Percentiles rank a stretch among this genome's conserved stretches.
Evolutionary conservation across 2,797 vertebrate genomes (phyloP).

Genomic region (Centropyge bicolor): DNA sequence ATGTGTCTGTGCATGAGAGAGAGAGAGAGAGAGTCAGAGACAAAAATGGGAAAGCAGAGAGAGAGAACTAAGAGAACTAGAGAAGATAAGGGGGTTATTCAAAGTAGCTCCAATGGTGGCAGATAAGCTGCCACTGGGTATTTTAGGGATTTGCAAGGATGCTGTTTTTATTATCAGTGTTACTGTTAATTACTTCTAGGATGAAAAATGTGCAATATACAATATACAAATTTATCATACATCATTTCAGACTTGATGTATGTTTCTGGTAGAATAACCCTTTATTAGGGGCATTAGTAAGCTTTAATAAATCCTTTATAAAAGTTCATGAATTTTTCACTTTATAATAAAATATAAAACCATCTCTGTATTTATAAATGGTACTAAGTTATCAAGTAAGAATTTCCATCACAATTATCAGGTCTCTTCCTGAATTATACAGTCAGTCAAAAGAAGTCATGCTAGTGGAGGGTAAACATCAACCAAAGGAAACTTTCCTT

Average conservation of each 20-base stretch:
- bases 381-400: too few species aligned
- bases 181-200: constrained; percentile 39
- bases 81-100: constrained; percentile 43
- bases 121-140: constrained; percentile 57
- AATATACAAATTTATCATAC: too few species aligned
- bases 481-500: too few species aligned
- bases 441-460: too few species aligned
- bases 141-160: constrained; percentile 61
- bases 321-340: not conserved
- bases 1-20: constrained; percentile 23
- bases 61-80: constrained; percentile 15
- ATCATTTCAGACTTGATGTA: not conserved
- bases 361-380: not conserved
- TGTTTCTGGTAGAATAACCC: not conserved
- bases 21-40: constrained; percentile 6
- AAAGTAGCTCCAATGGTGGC: constrained; percentile 63
- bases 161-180: constrained; percentile 37
- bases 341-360: not conserved
- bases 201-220: too few species aligned
- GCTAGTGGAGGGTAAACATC: too few species aligned
- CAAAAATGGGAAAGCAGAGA: constrained; percentile 5
- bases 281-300: not conserved
- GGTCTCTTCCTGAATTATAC: too few species aligned
- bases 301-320: not conserved
- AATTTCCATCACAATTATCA: too few species aligned